A percentile compares a stretch with the other conserved stretches of the same genome.
Conservation (phyloP, 2,888 invertebrate genomes). For the Ormyrus labotus region DNA sequence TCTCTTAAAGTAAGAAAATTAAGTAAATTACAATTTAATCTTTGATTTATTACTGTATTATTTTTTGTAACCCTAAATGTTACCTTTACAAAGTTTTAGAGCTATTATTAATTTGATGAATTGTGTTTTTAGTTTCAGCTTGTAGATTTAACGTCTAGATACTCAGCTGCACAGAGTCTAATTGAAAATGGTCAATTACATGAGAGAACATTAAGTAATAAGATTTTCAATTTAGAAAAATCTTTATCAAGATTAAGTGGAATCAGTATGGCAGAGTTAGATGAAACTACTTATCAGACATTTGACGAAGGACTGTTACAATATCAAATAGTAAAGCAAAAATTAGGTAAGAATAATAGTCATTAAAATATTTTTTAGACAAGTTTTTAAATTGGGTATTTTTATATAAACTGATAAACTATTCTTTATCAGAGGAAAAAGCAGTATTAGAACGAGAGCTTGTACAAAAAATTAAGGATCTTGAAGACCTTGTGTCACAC, state of each 20-base stretch:
- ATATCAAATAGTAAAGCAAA: constrained; percentile 66
- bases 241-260: constrained; percentile 68
- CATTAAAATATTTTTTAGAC: constrained; percentile 7
- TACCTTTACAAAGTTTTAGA: too few relatives aligned
- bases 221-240: constrained; percentile 66
- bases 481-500: constrained; percentile 76
- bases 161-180: constrained; percentile 67
- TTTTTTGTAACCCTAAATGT: too few relatives aligned
- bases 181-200: constrained; percentile 67
- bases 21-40: background rate
- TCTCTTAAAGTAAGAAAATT: constrained; percentile 55
- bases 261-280: constrained; percentile 66
- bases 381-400: too few relatives aligned
- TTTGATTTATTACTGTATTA: background rate
- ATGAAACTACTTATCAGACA: constrained; percentile 71
- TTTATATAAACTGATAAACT: background rate
- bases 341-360: constrained; percentile 56
- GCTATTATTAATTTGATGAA: constrained; percentile 4
- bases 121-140: constrained; percentile 62
- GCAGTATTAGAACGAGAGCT: constrained; percentile 76
- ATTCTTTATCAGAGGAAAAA: constrained; percentile 65
- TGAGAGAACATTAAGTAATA: constrained; percentile 65
- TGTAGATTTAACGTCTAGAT: constrained; percentile 68
- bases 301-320: constrained; percentile 69
- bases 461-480: constrained; percentile 76